Percentiles rank a stretch among this genome's conserved stretches.
These are phyloP conservation scores for Catalaphyllia jardinei DNA, from an alignment of 64 coral and sea anemone genomes.

Conservation along the genomic window DNA sequence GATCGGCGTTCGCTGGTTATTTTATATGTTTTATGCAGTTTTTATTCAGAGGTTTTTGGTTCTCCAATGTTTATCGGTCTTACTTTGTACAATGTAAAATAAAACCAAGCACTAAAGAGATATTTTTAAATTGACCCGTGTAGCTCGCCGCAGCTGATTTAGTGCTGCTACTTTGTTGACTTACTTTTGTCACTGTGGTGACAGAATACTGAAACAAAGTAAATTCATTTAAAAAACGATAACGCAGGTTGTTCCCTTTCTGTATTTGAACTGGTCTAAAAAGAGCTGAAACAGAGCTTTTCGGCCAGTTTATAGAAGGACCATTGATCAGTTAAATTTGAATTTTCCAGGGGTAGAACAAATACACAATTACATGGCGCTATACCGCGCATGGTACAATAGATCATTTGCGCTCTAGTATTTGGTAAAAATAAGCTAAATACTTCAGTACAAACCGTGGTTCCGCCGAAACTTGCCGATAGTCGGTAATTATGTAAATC, in stretches of 20 bases:
- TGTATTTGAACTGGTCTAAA: not conserved
- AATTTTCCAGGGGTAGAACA: no score
- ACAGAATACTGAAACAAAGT: not conserved
- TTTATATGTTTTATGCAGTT: not conserved
- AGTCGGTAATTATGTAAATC: not conserved
- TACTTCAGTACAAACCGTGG: not conserved
- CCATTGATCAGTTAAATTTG: not conserved
- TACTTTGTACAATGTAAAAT: not conserved
- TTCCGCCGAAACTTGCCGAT: not conserved
- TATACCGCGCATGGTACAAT: not conserved
- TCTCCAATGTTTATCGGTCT: not conserved
- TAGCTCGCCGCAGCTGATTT: not conserved
- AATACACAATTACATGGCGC: not conserved
- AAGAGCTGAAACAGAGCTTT: not conserved
- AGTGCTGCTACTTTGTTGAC: conserved; percentile 26
- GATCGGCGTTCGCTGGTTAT: not conserved
- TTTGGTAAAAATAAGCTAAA: conserved; percentile 1
- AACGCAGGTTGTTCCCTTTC: not conserved
- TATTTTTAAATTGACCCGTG: not conserved
- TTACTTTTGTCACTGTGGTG: not conserved
- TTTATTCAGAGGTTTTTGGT: not conserved
- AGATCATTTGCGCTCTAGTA: not conserved
- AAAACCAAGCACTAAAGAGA: not conserved
- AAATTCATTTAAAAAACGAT: conserved; percentile 13
- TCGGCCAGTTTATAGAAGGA: not conserved